Conservation (phyloP, 1,140 invertebrate species). For the Drosophila biarmipes region DNA sequence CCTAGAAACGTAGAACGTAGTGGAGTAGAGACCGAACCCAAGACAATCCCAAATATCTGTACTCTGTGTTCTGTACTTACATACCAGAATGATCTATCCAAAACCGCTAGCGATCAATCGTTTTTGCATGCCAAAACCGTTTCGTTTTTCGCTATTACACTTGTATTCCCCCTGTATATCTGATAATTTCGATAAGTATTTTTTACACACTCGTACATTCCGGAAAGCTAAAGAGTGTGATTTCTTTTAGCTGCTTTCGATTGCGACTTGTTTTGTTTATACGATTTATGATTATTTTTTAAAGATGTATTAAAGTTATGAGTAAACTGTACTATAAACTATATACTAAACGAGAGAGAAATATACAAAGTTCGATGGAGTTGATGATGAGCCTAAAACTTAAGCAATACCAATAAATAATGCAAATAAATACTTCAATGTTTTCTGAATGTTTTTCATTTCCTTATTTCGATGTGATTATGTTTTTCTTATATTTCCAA, state of each 20-base stretch:
- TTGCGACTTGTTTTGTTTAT: constrained; percentile 80
- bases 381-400: constrained; percentile 49
- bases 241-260: constrained; percentile 72
- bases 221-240: constrained; percentile 49
- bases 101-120: constrained; percentile 41
- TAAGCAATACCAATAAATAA: constrained; percentile 72
- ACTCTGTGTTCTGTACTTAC: constrained; percentile 55
- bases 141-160: constrained; percentile 41
- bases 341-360: constrained; percentile 47
- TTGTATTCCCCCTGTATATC: constrained; percentile 47
- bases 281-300: constrained; percentile 75
- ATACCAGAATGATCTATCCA: constrained; percentile 36
- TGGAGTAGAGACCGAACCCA: constrained; percentile 44
- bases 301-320: constrained; percentile 80
- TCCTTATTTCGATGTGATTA: constrained; percentile 25
- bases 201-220: constrained; percentile 61
- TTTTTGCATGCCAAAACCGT: constrained; percentile 68
- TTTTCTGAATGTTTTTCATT: constrained; percentile 51
- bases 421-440: constrained; percentile 72
- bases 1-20: constrained; percentile 52
- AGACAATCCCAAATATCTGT: constrained; percentile 55
- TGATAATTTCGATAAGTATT: constrained; percentile 77
- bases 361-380: constrained; percentile 67
- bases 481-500: constrained; percentile 12
- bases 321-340: constrained; percentile 69